Percentiles rank a stretch among this genome's conserved stretches.
Conservation (phyloP, 2,797 vertebrate species). For the Rhadinocentrus ornatus region DNA sequence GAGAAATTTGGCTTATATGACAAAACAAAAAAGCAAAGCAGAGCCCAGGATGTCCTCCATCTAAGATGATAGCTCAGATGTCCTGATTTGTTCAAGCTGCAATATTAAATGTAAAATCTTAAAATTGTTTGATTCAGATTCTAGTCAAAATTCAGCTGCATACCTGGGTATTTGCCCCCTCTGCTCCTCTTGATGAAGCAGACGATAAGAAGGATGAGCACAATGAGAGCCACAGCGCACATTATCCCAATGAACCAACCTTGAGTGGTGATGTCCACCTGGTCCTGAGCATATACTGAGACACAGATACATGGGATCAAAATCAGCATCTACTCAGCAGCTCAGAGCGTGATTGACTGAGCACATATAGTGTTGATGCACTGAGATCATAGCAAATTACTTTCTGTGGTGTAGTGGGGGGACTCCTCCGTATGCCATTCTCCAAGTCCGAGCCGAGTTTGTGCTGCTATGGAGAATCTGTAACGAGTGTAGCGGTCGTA, state of each 20-base stretch:
- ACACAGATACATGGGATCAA: conserved; percentile 14
- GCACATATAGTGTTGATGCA: not conserved
- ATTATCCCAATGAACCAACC: conserved; percentile 99
- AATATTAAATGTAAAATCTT: not conserved
- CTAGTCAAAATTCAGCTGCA: not conserved
- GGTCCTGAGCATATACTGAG: conserved; percentile 92
- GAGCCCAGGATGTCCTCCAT: too few relatives aligned
- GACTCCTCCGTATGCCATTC: conserved; percentile 89
- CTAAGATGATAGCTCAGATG: not conserved
- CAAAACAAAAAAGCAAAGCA: too few relatives aligned
- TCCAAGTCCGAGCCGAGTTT: conserved; percentile 88
- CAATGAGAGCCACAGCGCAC: conserved; percentile 97
- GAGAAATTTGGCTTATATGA: not conserved
- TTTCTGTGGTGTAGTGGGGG: conserved; percentile 85
- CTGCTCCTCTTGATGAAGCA: conserved; percentile 98
- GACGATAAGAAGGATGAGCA: conserved; percentile 94
- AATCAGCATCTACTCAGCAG: not conserved
- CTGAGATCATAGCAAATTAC: conserved; percentile 43
- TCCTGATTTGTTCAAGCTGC: not conserved
- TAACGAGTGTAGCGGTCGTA: conserved; percentile 94
- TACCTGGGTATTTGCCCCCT: conserved; percentile 97
- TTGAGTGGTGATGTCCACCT: conserved; percentile 95
- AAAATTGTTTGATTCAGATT: not conserved
- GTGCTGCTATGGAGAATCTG: conserved; percentile 89
- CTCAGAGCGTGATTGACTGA: not conserved